phyloP scores from a whole-genome alignment of 2,797 vertebrate species.

The Parambassis ranga region DNA sequence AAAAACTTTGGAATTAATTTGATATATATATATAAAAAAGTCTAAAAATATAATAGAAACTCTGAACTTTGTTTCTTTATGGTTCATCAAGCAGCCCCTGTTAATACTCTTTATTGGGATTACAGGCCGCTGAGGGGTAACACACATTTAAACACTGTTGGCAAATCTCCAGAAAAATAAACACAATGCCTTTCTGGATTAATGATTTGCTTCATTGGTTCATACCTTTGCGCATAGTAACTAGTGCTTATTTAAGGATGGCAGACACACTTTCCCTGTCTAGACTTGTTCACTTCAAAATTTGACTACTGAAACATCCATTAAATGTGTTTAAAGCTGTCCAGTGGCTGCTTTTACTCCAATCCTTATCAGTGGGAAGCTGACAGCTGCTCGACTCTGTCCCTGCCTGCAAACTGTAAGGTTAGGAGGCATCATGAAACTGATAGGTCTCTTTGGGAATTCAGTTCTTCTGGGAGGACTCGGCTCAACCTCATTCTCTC shows the following conservation, averaged over 20 bases:
- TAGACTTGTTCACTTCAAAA: conserved; percentile 12
- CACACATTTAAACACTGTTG: neutral
- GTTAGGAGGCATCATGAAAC: conserved; percentile 58
- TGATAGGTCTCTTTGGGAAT: conserved; percentile 62
- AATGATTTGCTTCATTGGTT: neutral
- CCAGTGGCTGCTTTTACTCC: neutral
- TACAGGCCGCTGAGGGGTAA: neutral
- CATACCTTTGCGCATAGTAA: neutral
- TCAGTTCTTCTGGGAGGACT: conserved; percentile 13
- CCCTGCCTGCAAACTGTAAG: conserved; percentile 36
- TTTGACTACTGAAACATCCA: conserved; percentile 5
- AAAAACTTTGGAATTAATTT: no score
- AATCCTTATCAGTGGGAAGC: conserved; percentile 2
- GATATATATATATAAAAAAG: no score
- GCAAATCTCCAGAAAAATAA: neutral
- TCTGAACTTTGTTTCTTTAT: neutral
- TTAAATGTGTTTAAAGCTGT: conserved; percentile 7
- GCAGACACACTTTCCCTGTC: conserved; percentile 6
- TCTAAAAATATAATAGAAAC: no score
- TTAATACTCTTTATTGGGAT: neutral
- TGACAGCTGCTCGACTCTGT: conserved; percentile 46
- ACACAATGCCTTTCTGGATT: neutral
- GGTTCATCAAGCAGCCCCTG: neutral
- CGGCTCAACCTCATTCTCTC: conserved; percentile 10
- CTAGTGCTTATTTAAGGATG: neutral